Base-by-base conservation (phyloP, 2,888 invertebrate species). In the Ligdia adustata region DNA sequence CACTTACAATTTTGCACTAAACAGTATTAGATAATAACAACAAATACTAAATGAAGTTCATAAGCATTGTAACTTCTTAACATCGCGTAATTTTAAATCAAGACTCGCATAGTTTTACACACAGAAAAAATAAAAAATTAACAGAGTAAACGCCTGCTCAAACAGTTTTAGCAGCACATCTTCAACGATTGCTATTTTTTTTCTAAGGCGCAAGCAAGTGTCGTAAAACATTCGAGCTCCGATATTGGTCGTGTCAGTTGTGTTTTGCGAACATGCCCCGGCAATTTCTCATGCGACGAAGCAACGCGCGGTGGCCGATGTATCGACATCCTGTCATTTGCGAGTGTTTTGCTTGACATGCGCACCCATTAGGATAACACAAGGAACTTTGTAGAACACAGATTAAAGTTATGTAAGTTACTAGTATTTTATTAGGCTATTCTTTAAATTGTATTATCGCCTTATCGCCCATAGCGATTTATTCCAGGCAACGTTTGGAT, bases 261-360 rank as follows among this genome's bases (percentile, higher is more conserved):
- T 52, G 34, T 42, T 42, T 33, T 34, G 28, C 47, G 46, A 50
- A 39, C 38, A 26, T 31, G 47, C 39, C 15, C 42, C 43, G 43
- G 13, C 50, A 56, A 58, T 57, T 55, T 45, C 47, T 59, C 50
- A 53, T 59, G 60, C 57, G 56, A 55, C 32, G 32, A n/a, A n/a
- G n/a, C n/a, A n/a, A n/a, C n/a, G 15, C 33, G 29, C 35, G 29
- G 35, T 9, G 42, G 33, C 33, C 52, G 44, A 33, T 57, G 57
- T 69, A 71, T 72, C 66, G 73, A 68, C 70, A 64, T 64, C 47
- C 66, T 64, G 68, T 71, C 44, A 32, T n/a, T 26, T 34, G 15
- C 11, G 24, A 16, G 32, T 24, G 32, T 14, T 32, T 7, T 22
- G 13, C 14, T 9, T 14, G 31, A 40, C 39, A 27, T 27, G 11